phyloP scores from a whole-genome alignment of 2,113 vertebrate species.

The Sinocyclocheilus anshuiensis region DNA sequence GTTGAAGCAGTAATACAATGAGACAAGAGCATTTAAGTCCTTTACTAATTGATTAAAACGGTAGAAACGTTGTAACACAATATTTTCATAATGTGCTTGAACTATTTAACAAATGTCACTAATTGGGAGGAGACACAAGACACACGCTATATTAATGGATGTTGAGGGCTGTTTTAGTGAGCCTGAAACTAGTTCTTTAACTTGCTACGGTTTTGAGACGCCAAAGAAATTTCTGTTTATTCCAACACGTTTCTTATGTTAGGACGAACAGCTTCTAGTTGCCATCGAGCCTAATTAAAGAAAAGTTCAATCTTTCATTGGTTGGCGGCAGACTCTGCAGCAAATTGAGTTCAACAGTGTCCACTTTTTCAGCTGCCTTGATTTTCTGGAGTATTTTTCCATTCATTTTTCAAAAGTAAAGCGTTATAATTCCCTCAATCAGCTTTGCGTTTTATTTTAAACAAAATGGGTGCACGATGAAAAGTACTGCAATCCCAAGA shows the following conservation, averaged over 20 bases:
- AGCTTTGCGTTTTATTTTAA: no score
- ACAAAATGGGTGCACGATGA: not conserved
- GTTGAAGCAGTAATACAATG: slow-evolving; percentile 63
- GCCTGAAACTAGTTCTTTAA: slow-evolving; percentile 55
- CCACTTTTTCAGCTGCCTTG: not conserved
- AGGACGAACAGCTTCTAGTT: slow-evolving; percentile 35
- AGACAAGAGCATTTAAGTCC: slow-evolving; percentile 57
- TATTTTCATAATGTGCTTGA: slow-evolving; percentile 48
- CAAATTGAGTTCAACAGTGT: not conserved
- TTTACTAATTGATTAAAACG: slow-evolving; percentile 54
- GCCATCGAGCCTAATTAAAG: slow-evolving; percentile 55
- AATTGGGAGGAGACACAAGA: slow-evolving; percentile 55
- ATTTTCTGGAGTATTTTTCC: not conserved
- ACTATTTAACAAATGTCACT: slow-evolving; percentile 59
- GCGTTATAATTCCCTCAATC: no score
- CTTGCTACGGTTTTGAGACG: slow-evolving; percentile 33
- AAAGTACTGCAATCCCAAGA: not conserved
- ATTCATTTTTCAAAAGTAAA: not conserved
- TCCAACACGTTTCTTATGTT: slow-evolving; percentile 40
- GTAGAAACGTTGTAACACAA: slow-evolving; percentile 58
- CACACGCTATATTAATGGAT: slow-evolving; percentile 54
- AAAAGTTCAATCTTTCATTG: not conserved
- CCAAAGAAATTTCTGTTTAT: slow-evolving; percentile 41
- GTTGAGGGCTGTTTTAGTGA: slow-evolving; percentile 40
- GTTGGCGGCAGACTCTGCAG: not conserved